A percentile compares a stretch with the other conserved stretches of the same genome.
phyloP scores from a whole-genome alignment of 2,888 invertebrate species.

The Drosophila rubida region DNA sequence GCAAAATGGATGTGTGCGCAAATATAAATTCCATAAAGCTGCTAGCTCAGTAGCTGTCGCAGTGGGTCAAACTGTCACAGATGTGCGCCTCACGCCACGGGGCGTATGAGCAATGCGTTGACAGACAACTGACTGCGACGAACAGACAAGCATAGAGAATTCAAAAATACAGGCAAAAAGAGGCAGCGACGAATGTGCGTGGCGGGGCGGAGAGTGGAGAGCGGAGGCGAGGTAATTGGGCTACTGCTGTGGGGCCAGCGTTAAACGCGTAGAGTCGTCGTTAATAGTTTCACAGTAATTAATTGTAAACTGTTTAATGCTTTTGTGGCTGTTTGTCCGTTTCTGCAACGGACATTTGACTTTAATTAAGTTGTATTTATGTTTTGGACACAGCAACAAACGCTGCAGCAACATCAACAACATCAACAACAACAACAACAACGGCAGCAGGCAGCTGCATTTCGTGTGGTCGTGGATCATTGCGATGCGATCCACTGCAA shows the following conservation, averaged over 20 bases:
- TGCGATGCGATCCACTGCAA: conserved; percentile 12
- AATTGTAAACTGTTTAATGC: conserved; percentile 71
- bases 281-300: conserved; percentile 66
- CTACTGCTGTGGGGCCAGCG: conserved; percentile 22
- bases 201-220: neutral
- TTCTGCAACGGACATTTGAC: conserved; percentile 45
- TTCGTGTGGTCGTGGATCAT: conserved; percentile 22
- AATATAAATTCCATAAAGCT: conserved; percentile 9
- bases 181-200: neutral
- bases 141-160: conserved; percentile 11
- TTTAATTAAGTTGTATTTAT: conserved; percentile 78
- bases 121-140: conserved; percentile 38
- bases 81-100: conserved; percentile 47
- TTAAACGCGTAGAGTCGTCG: conserved; percentile 26
- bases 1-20: neutral
- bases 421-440: neutral
- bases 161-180: conserved; percentile 18
- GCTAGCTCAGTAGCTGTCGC: conserved; percentile 11
- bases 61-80: conserved; percentile 56
- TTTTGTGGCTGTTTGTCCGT: conserved; percentile 32
- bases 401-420: conserved; percentile 13
- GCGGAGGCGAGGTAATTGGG: conserved; percentile 10
- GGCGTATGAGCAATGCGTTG: conserved; percentile 65
- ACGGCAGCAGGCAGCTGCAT: conserved; percentile 4
- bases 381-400: conserved; percentile 62